These are phyloP conservation scores for Craniophora ligustri DNA, from an alignment of 2,888 invertebrate genomes.

Conservation along the genomic window DNA sequence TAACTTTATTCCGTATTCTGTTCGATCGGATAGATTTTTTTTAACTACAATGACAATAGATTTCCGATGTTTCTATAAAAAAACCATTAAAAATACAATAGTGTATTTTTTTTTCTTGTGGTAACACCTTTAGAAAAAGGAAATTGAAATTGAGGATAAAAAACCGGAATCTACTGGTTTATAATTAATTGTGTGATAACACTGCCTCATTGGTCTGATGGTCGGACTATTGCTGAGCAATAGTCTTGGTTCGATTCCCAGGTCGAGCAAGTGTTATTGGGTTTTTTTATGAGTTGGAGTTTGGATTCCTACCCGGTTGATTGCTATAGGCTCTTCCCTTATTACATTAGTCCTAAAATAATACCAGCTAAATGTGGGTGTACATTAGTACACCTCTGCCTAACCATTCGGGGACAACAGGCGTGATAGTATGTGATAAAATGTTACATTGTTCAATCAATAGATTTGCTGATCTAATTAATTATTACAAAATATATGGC, in stretches of 20 bases:
- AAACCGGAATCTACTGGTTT: constrained; percentile 1
- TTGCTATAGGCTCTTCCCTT: too few relatives aligned
- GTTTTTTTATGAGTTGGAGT: too few relatives aligned
- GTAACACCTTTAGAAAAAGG: constrained; percentile 8
- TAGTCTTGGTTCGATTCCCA: too few relatives aligned
- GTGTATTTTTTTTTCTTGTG: constrained; percentile 37
- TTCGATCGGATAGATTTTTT: constrained; percentile 17
- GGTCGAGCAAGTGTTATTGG: too few relatives aligned
- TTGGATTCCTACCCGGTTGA: too few relatives aligned
- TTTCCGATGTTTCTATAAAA: constrained; percentile 29
- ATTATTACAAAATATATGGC: background rate
- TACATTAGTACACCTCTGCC: too few relatives aligned
- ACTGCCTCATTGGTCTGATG: too few relatives aligned
- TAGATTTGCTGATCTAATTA: constrained; percentile 7
- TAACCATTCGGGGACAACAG: too few relatives aligned
- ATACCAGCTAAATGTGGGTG: too few relatives aligned
- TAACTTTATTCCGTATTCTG: constrained; percentile 24
- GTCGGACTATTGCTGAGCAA: too few relatives aligned
- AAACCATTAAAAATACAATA: constrained; percentile 46
- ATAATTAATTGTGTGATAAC: constrained; percentile 23
- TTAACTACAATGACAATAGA: constrained; percentile 37
- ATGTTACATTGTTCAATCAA: constrained; percentile 2
- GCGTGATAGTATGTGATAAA: background rate
- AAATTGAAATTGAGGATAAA: constrained; percentile 16
- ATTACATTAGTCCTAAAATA: too few relatives aligned